These are phyloP conservation scores for Acronicta leporina DNA, from an alignment of 2,888 invertebrate genomes.

Conservation along the genomic window DNA sequence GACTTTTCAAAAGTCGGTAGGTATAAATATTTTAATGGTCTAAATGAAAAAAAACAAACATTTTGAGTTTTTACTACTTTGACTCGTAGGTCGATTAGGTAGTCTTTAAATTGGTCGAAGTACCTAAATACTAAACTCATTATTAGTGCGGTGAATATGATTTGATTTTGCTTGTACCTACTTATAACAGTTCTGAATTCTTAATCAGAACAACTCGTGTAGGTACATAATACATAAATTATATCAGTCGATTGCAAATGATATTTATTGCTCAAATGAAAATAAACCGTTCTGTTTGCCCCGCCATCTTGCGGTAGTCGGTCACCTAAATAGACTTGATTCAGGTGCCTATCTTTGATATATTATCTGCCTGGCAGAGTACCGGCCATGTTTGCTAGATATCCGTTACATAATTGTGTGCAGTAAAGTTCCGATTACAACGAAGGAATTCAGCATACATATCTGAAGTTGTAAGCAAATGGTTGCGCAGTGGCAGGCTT, in stretches of 20 bases:
- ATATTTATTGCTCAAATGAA: constrained; percentile 44
- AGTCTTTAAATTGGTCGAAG: no score
- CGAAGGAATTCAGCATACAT: no score
- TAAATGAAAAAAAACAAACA: no score
- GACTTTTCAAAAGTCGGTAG: no score
- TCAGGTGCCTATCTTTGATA: constrained; percentile 16
- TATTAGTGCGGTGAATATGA: no score
- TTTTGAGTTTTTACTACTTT: no score
- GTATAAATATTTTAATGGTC: no score
- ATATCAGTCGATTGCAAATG: constrained; percentile 30
- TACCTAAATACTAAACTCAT: no score
- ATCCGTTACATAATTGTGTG: not conserved
- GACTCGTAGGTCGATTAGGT: no score
- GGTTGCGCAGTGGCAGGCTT: no score
- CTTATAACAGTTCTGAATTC: not conserved
- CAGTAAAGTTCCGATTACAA: not conserved
- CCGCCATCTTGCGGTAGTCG: constrained; percentile 23
- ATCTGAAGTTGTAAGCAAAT: no score
- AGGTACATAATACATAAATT: constrained; percentile 19
- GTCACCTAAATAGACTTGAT: constrained; percentile 41
- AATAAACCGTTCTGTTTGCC: constrained; percentile 23
- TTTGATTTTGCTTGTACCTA: not conserved
- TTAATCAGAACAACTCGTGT: not conserved
- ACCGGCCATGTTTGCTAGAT: not conserved
- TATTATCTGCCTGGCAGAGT: constrained; percentile 8